A percentile compares a stretch with the other conserved stretches of the same genome.
Evolutionary conservation across 2,888 invertebrate genomes (phyloP).

Genomic region (Stratiomys singularior): DNA sequence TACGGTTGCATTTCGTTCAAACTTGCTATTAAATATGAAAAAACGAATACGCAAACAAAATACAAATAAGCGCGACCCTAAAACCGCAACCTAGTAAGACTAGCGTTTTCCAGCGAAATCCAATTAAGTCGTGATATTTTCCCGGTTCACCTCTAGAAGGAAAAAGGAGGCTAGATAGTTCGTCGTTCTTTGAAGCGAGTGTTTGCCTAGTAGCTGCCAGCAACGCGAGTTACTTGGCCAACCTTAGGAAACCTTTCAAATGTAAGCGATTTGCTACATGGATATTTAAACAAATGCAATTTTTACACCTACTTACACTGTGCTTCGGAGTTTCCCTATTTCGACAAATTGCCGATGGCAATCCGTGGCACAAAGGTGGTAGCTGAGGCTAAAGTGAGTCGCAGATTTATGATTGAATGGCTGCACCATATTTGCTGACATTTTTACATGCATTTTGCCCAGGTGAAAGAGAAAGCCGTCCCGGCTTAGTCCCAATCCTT

Average conservation of each 20-base stretch:
- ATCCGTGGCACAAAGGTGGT: conserved; percentile 28
- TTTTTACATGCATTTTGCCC: background rate
- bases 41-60: too few species aligned
- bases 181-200: background rate
- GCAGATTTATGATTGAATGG: conserved; percentile 14
- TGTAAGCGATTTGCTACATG: conserved; percentile 39
- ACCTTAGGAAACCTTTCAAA: conserved; percentile 19
- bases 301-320: conserved; percentile 38
- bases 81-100: background rate
- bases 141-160: background rate
- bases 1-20: too few species aligned
- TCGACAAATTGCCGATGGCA: conserved; percentile 36
- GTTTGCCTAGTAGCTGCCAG: background rate
- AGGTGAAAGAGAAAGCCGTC: conserved; percentile 24
- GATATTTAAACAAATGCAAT: conserved; percentile 42
- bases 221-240: background rate
- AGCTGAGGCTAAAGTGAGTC: conserved; percentile 1
- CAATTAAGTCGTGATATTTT: background rate
- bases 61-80: background rate
- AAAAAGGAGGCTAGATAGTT: conserved; percentile 18
- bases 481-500: conserved; percentile 34
- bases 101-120: conserved; percentile 5
- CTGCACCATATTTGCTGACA: background rate
- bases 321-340: background rate
- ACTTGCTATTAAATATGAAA: too few species aligned